These are phyloP conservation scores for Phyto melanocephala DNA, from an alignment of 2,888 invertebrate genomes.

Conservation along the genomic window DNA sequence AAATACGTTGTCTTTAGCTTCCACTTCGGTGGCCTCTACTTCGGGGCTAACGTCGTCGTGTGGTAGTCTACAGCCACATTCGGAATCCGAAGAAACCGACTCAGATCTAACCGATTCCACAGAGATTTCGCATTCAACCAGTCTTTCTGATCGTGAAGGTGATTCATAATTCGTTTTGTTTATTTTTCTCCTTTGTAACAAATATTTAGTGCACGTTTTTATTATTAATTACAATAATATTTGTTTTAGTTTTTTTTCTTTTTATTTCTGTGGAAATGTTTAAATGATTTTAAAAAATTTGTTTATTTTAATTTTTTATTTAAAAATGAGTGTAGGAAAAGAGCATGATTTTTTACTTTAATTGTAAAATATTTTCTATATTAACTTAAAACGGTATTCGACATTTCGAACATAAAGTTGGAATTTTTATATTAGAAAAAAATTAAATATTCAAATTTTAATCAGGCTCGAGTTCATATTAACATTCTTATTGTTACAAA, in stretches of 20 bases:
- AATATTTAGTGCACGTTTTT: conserved; percentile 46
- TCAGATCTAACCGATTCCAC: conserved; percentile 80
- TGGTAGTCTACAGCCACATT: conserved; percentile 60
- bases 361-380: no score
- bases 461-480: no score
- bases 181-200: conserved; percentile 27
- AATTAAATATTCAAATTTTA: no score
- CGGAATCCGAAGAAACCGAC: conserved; percentile 80
- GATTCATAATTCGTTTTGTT: conserved; percentile 55
- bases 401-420: no score
- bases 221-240: conserved; percentile 21
- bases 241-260: background rate
- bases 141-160: conserved; percentile 76
- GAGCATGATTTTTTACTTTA: no score
- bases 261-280: background rate
- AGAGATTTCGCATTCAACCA: conserved; percentile 79
- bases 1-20: conserved; percentile 42
- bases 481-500: no score
- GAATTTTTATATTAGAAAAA: no score
- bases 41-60: conserved; percentile 54
- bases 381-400: no score
- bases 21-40: conserved; percentile 47
- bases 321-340: no score
- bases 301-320: no score
- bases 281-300: no score